A percentile compares a stretch with the other conserved stretches of the same genome.
These are phyloP conservation scores for Nomada flava DNA, from an alignment of 2,888 invertebrate species.

Conservation along the genomic window DNA sequence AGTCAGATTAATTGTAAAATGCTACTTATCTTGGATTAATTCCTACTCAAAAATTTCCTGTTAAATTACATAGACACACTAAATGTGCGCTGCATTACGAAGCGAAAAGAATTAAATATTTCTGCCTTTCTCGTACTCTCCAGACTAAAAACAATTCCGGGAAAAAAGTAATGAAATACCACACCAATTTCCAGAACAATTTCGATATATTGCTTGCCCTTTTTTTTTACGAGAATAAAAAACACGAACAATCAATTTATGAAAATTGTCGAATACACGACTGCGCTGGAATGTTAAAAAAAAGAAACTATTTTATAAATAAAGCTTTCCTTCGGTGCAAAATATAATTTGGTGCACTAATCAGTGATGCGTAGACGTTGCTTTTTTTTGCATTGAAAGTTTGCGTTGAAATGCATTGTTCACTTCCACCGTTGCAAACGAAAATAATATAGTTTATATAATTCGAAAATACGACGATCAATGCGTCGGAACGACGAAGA, in stretches of 20 bases:
- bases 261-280: not conserved
- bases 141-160: not conserved
- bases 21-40: no score
- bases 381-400: no score
- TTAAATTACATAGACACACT: no score
- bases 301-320: no score
- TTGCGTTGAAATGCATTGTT: not conserved
- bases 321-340: no score
- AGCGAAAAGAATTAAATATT: not conserved
- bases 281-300: not conserved
- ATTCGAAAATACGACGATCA: conserved; percentile 3
- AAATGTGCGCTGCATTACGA: no score
- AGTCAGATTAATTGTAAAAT: no score
- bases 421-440: not conserved
- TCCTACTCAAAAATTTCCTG: no score
- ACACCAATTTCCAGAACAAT: not conserved
- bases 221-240: not conserved
- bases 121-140: not conserved
- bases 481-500: not conserved
- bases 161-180: not conserved
- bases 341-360: no score
- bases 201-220: not conserved
- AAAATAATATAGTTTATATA: not conserved
- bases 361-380: no score
- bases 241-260: conserved; percentile 9